Conservation (phyloP, 2,888 invertebrate species). For the Cremastinae sp. region DNA sequence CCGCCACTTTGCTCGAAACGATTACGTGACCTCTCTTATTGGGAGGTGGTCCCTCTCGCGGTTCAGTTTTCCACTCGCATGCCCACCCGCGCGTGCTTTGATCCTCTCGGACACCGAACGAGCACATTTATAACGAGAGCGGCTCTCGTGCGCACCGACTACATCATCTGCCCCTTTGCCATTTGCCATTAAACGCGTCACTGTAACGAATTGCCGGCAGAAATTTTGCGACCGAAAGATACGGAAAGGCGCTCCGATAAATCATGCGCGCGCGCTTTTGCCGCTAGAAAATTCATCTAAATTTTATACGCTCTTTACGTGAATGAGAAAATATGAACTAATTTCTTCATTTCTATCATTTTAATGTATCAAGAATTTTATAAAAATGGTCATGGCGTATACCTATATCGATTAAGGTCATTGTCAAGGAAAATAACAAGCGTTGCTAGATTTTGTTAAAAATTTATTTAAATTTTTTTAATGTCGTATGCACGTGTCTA, state of each 20-base stretch:
- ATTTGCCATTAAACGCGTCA: constrained; percentile 60
- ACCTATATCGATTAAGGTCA: no score
- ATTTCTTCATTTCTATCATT: not conserved
- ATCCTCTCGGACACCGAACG: constrained; percentile 61
- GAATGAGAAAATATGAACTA: not conserved
- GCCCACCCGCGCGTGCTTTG: constrained; percentile 56
- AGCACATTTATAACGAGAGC: constrained; percentile 61
- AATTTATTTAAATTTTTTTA: no score
- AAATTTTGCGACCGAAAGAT: constrained; percentile 22
- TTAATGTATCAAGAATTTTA: no score
- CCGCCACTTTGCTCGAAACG: constrained; percentile 53
- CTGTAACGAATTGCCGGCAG: constrained; percentile 55
- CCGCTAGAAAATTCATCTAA: constrained; percentile 1
- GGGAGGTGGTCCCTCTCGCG: constrained; percentile 57
- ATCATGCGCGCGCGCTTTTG: constrained; percentile 7
- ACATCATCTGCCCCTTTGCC: constrained; percentile 51
- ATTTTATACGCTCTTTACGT: constrained; percentile 16
- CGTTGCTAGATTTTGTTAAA: no score
- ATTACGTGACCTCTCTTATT: constrained; percentile 61
- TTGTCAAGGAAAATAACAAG: no score
- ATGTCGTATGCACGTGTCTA: no score
- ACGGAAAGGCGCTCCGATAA: constrained; percentile 25
- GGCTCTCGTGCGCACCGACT: constrained; percentile 45
- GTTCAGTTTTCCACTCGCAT: constrained; percentile 51
- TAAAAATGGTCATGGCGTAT: no score